phyloP scores from a whole-genome alignment of 1,140 invertebrate genomes.

The Saccostrea echinata region DNA sequence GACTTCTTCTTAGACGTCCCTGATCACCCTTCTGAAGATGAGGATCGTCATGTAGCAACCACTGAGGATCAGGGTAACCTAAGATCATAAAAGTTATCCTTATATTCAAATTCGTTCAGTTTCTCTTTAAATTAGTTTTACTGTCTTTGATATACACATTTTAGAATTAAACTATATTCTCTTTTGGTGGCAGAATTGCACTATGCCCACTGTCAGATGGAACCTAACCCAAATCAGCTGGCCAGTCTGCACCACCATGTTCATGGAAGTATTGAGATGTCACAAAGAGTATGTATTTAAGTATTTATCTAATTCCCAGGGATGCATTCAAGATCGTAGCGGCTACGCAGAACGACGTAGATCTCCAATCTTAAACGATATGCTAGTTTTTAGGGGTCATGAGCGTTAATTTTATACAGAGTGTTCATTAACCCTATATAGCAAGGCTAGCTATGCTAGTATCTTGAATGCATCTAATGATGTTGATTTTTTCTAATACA shows the following conservation, averaged over 20 bases:
- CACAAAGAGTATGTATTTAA: not conserved
- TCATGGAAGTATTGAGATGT: not conserved
- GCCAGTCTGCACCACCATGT: not conserved
- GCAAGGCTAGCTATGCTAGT: too few relatives aligned
- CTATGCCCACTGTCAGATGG: slow-evolving; percentile 1
- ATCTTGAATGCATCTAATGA: too few relatives aligned
- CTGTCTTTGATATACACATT: not conserved
- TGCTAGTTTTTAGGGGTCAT: too few relatives aligned
- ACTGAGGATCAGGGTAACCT: not conserved
- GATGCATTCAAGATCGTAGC: not conserved
- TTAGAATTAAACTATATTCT: not conserved
- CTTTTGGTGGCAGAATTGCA: not conserved
- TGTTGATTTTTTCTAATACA: too few relatives aligned
- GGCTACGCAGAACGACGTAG: not conserved
- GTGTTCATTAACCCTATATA: too few relatives aligned
- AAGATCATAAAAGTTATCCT: too few relatives aligned
- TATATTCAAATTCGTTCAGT: too few relatives aligned
- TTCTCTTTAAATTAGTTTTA: too few relatives aligned
- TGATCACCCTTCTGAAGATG: not conserved
- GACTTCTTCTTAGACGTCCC: slow-evolving; percentile 5
- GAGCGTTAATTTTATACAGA: too few relatives aligned
- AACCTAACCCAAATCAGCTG: not conserved
- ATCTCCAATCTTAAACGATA: too few relatives aligned
- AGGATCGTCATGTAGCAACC: not conserved
- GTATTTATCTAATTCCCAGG: not conserved